Evolutionary conservation across 1,140 invertebrate genomes (phyloP), one percentile per base, ranked within the genome.

Genomic region (Drosophila leontia): DNA sequence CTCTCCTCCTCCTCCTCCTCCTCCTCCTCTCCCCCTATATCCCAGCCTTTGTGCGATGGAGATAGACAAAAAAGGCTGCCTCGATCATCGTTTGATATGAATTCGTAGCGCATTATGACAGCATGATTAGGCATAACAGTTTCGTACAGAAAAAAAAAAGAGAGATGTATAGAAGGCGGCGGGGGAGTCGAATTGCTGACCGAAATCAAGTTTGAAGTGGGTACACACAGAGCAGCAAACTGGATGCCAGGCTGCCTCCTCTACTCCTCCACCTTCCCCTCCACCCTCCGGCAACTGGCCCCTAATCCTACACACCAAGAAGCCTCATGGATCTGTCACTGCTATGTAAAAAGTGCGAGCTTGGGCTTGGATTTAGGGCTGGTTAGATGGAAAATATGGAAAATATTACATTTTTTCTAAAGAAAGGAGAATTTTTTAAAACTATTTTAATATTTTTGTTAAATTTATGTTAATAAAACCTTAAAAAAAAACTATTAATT

Each of bases 121-220:
- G 91, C 91, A 92, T 92, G 91, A 92, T 92, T 92, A 92, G 91
- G 91, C 91, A 92, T 91, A 90, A 90, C 91, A 91, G 87, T 87
- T 90, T 90, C 85, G 84, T 87, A 90, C 19, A 15, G 26, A 19
- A 9, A 37, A 51, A 9, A 37, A 37, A 23, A 3, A 11, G 13
- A n/a, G 26, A 26, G 8, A 23, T 2, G 37, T 17, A 51, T 19
- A 85, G 82, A 79, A 76, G 78, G 78, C 69, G 39, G 32, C 67
- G 86, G 86, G 82, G 86, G 79, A 85, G 78, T 58, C 65, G 53
- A 57, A 32, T 65, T 70, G 67, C 63, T 86, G 69, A 74, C 72
- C 74, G 78, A 90, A 90, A 90, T 90, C 85, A 82, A 90, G 85
- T 90, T 90, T 90, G 78, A 90, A 90, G 86, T 86, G 83, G 83